Evolutionary conservation across 2,888 invertebrate genomes (phyloP), one percentile per base, ranked within the genome.

Genomic region (Ellobium chinense): DNA sequence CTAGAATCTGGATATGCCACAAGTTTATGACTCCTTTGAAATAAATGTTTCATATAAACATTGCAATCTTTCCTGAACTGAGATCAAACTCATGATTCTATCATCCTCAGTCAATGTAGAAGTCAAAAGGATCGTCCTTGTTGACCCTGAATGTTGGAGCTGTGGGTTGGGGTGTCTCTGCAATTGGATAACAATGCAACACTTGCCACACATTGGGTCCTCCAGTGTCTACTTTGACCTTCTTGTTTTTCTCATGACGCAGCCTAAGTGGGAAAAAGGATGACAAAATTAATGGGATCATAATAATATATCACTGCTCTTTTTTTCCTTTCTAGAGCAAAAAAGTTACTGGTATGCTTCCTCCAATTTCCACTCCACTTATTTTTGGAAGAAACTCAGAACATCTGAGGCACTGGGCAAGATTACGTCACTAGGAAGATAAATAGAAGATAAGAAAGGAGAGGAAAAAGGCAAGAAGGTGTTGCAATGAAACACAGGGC

Each of bases 181-280:
- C 90, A 14, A 92, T 85, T 34, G 89, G 88, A 79, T 91, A 92
- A 77, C 90, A 91, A 81, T 87, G 85, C 66, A 93, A 84, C 90
- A 90, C 90, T 78, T 91, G 92, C 84, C 91, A 93, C 78, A 92
- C 92, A 85, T 91, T 92, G 5, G 92, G 92, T 4, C 92, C 92
- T 9, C 91, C 91, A 29, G 91, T 84, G 75, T 92, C 92, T 5
- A 90, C 83, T 69, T 85, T 88, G 31, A 88, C 85, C 5, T 91
- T 91, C 72, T 90, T 91, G 77, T 90, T 84, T 84, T 92, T 91
- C 85, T 93, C 92, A 81, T 92, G 92, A 0, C 92, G 88, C 76
- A 92, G 85, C 84, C 93, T 93, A 58, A 27, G 4, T 21, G 27
- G 24, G 2, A 60, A 9, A 63, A 46, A 21, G 39, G 18, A 37